Evolutionary conservation across 2,888 invertebrate genomes (phyloP).

Genomic region (Leptopilina drosophilae): DNA sequence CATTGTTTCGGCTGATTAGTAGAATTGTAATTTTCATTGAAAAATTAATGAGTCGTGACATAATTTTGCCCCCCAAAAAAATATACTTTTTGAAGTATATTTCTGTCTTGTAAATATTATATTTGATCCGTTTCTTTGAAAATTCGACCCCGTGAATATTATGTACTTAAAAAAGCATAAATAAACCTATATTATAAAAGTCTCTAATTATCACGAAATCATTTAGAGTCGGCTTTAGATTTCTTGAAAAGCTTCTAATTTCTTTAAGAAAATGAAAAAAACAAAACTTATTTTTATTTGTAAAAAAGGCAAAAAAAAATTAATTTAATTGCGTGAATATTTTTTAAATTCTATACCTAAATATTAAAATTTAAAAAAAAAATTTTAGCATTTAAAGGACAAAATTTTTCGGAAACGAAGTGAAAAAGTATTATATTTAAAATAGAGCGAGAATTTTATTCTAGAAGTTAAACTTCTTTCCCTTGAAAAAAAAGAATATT

Average conservation of each 20-base stretch:
- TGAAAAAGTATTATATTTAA: neutral
- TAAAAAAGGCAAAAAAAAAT: neutral
- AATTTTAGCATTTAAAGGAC: neutral
- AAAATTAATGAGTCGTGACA: slow-evolving; percentile 34
- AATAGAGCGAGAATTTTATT: neutral
- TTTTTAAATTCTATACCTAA: no score
- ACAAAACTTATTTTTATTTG: neutral
- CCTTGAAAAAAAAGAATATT: neutral
- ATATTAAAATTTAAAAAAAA: no score
- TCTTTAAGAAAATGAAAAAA: neutral
- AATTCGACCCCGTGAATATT: slow-evolving; percentile 29
- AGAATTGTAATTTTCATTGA: neutral
- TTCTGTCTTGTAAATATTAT: slow-evolving; percentile 11
- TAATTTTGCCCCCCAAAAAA: neutral
- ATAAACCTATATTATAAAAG: slow-evolving; percentile 13
- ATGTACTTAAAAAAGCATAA: slow-evolving; percentile 28
- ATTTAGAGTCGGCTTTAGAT: slow-evolving; percentile 16
- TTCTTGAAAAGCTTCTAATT: neutral
- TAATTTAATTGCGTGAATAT: no score
- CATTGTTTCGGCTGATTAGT: neutral
- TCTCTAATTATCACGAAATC: slow-evolving; percentile 7
- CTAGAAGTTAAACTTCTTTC: neutral
- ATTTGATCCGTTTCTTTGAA: slow-evolving; percentile 1
- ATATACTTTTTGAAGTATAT: no score
- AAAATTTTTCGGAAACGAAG: neutral